Percentiles rank a stretch among this genome's conserved stretches.
These are phyloP conservation scores for Leucozona laternaria DNA, from an alignment of 2,888 invertebrate genomes.

Conservation along the genomic window DNA sequence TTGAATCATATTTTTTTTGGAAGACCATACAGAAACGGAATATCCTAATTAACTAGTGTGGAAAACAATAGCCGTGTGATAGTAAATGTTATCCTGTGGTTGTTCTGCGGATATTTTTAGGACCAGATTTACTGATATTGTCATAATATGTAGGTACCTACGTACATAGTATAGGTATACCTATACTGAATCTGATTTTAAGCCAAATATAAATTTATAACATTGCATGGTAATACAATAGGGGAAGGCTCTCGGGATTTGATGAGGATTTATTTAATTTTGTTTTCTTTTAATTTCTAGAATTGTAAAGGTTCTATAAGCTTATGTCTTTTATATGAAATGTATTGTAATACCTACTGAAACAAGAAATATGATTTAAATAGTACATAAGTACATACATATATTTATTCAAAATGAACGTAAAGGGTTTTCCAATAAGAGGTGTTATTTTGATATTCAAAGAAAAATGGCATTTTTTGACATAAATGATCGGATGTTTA, in stretches of 20 bases:
- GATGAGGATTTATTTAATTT: not conserved
- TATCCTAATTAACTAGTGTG: slow-evolving; percentile 67
- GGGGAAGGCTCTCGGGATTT: not conserved
- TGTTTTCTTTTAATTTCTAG: not conserved
- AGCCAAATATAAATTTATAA: not conserved
- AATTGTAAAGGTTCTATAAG: not conserved
- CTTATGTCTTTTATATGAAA: not conserved
- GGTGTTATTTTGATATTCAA: no score
- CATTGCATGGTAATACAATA: not conserved
- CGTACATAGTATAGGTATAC: no score
- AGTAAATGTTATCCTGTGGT: slow-evolving; percentile 62
- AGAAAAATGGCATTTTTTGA: no score
- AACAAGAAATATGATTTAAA: not conserved
- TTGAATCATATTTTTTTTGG: slow-evolving; percentile 42
- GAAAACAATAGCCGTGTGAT: slow-evolving; percentile 65
- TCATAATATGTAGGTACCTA: slow-evolving; percentile 35
- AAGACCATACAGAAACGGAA: slow-evolving; percentile 26
- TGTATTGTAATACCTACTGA: not conserved
- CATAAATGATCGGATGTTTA: no score
- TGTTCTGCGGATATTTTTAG: slow-evolving; percentile 53
- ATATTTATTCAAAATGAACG: no score
- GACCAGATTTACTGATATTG: slow-evolving; percentile 44
- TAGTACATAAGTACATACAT: no score
- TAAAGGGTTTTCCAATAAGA: no score
- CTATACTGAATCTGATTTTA: not conserved